Conservation (phyloP, 2,113 vertebrate species). For the Balaeniceps rex region DNA sequence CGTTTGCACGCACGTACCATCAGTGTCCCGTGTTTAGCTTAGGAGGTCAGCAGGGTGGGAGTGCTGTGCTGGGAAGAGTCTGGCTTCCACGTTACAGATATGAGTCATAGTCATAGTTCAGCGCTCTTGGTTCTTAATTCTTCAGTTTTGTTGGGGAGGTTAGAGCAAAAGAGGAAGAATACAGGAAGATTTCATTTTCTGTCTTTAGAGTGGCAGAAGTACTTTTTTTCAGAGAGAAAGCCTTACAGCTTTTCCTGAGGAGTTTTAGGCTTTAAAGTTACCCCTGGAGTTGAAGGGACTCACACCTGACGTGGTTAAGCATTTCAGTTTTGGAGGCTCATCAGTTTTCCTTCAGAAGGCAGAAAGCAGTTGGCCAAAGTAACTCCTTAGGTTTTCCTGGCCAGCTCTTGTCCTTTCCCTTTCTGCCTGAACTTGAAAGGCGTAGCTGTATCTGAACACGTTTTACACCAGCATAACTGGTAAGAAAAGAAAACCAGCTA, state of each 20-base stretch:
- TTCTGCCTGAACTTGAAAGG: neutral
- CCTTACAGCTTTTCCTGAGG: neutral
- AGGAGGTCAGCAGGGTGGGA: neutral
- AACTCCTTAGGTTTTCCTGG: neutral
- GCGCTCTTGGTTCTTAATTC: neutral
- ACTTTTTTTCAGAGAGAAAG: neutral
- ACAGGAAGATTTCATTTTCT: neutral
- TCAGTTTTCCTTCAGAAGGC: neutral
- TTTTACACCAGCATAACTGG: neutral
- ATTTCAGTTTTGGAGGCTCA: neutral
- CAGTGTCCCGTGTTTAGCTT: neutral
- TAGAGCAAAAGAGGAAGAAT: neutral
- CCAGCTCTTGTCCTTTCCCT: neutral
- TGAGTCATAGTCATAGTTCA: neutral
- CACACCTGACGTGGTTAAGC: neutral
- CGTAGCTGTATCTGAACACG: accelerated
- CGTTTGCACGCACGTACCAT: neutral
- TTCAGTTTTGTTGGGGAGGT: neutral
- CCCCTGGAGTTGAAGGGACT: neutral
- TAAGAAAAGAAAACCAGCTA: neutral
- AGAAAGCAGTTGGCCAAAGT: neutral
- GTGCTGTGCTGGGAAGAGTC: neutral
- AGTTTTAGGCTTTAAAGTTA: neutral
- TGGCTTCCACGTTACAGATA: neutral
- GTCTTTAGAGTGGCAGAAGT: neutral